Evolutionary conservation across 2,113 vertebrate species (phyloP).

Genomic region (Sylvietta virens): DNA sequence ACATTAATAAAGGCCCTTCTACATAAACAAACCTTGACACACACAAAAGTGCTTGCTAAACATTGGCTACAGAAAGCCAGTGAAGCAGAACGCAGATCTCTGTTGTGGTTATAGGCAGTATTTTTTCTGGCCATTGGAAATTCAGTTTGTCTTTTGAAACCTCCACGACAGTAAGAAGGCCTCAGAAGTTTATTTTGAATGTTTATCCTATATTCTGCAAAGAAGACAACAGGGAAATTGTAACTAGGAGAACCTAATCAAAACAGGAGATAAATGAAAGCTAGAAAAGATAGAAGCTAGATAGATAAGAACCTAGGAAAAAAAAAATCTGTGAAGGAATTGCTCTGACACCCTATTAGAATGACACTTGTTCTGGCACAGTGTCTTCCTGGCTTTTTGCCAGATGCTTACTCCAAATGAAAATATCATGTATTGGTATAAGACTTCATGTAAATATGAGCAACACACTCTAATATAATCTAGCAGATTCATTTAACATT

Average conservation of each 20-base stretch:
- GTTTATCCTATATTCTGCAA: not conserved
- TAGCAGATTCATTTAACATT: not conserved
- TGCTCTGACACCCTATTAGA: not conserved
- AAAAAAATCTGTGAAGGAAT: not conserved
- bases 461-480: not conserved
- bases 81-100: not conserved
- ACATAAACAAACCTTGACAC: not conserved
- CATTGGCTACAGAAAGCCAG: not conserved
- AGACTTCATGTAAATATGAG: not conserved
- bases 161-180: not conserved
- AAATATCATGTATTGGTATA: not conserved
- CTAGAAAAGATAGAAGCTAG: no score
- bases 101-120: not conserved
- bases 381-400: not conserved
- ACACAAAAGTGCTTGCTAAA: not conserved
- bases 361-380: not conserved
- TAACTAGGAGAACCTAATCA: not conserved
- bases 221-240: not conserved
- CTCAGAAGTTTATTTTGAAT: not conserved
- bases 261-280: not conserved
- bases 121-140: not conserved
- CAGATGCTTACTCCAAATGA: not conserved
- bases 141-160: not conserved
- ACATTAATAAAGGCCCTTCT: not conserved
- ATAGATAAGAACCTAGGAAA: not conserved